A percentile compares a stretch with the other conserved stretches of the same genome.
These are phyloP conservation scores for Rhyzopertha dominica DNA, from an alignment of 1,140 invertebrate genomes.

Conservation along the genomic window DNA sequence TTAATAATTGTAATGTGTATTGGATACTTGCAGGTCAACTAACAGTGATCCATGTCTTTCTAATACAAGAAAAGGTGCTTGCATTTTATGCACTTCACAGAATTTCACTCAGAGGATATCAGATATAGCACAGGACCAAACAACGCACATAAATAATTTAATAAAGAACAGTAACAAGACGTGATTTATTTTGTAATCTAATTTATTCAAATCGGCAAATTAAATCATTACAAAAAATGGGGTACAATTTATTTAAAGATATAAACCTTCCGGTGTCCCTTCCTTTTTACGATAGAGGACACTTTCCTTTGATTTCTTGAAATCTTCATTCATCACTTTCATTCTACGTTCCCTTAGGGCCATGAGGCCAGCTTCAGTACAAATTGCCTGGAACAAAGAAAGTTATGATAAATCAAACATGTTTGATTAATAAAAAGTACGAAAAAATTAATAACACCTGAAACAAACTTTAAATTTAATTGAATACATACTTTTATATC, in stretches of 20 bases:
- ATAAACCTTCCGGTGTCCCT: constrained; percentile 97
- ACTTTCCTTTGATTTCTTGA: constrained; percentile 99
- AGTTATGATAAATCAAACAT: constrained; percentile 1
- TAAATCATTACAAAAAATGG: not conserved
- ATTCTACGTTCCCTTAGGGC: constrained; percentile 95
- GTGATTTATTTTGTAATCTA: not conserved
- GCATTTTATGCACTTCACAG: no score
- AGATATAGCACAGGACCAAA: no score
- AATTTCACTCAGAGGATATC: no score
- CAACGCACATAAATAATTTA: no score
- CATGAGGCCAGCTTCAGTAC: constrained; percentile 98
- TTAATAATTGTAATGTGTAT: no score
- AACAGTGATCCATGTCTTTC: no score
- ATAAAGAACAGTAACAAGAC: not conserved
- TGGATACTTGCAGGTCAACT: no score
- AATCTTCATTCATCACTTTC: constrained; percentile 99
- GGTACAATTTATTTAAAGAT: constrained; percentile 70
- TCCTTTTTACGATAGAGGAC: constrained; percentile 99
- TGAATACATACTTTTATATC: constrained; percentile 83
- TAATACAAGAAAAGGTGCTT: no score
- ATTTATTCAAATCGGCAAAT: not conserved
- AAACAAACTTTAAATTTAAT: constrained; percentile 19
- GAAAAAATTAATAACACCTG: constrained; percentile 4
- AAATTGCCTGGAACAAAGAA: constrained; percentile 78
- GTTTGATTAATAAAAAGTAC: not conserved